Evolutionary conservation across 1,140 invertebrate genomes (phyloP).

Genomic region (Drosophila parvula): DNA sequence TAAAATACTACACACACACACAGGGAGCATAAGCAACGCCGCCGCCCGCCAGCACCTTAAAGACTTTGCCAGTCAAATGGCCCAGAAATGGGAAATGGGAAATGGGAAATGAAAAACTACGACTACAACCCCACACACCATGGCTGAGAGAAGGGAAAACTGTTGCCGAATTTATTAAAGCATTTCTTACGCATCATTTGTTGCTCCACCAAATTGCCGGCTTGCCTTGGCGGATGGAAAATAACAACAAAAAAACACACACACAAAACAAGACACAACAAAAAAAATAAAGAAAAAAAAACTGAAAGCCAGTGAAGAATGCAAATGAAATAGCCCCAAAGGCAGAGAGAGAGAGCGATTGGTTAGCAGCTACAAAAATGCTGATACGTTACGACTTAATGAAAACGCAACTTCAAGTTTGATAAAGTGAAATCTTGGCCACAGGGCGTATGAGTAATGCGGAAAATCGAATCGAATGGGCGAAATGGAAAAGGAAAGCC

Average conservation of each 20-base stretch:
- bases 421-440: conserved; percentile 57
- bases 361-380: conserved; percentile 19
- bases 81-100: conserved; percentile 19
- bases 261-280: conserved; percentile 3
- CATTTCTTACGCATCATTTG: conserved; percentile 82
- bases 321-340: conserved; percentile 55
- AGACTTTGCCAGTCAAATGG: conserved; percentile 30
- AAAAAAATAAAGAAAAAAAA: conserved; percentile 22
- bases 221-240: neutral
- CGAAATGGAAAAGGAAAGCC: conserved; percentile 17
- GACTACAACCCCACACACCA: neutral
- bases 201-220: conserved; percentile 45
- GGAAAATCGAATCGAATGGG: conserved; percentile 16
- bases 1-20: neutral
- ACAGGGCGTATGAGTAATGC: conserved; percentile 25
- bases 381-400: conserved; percentile 50
- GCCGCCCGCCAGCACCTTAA: conserved; percentile 14
- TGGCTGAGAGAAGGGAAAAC: conserved; percentile 5
- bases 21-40: neutral
- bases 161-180: conserved; percentile 66
- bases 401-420: conserved; percentile 63
- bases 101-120: conserved; percentile 21
- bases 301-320: conserved; percentile 37
- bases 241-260: neutral
- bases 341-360: conserved; percentile 13